phyloP scores from a whole-genome alignment of 1,140 invertebrate genomes.

The Oncopeltus fasciatus region DNA sequence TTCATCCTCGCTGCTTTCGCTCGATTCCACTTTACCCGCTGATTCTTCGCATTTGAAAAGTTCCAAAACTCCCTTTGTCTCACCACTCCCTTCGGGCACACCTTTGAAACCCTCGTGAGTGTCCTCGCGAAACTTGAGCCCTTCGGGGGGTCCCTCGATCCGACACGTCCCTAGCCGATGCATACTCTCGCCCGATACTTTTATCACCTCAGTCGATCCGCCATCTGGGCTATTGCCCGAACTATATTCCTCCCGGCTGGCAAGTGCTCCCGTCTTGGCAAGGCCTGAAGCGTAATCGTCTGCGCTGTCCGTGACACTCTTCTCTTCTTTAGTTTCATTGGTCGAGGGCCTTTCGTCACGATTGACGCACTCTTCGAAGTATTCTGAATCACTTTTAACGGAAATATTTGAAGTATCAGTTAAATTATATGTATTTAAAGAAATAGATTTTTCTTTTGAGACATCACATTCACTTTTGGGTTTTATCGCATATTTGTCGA shows the following conservation, averaged over 20 bases:
- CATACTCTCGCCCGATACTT: background rate
- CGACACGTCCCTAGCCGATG: background rate
- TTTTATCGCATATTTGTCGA: no score
- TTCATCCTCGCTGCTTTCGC: background rate
- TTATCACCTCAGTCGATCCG: background rate
- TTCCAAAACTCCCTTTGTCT: no score
- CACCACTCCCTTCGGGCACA: background rate
- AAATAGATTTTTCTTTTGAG: no score
- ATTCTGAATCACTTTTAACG: background rate
- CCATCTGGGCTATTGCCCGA: background rate
- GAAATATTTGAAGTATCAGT: no score
- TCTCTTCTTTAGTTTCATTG: slow-evolving; percentile 4
- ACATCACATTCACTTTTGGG: no score
- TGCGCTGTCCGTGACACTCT: background rate
- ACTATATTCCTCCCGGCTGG: slow-evolving; percentile 5
- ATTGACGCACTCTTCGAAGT: background rate
- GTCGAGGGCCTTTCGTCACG: background rate
- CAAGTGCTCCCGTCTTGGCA: background rate
- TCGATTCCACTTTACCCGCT: background rate
- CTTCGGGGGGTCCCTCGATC: background rate
- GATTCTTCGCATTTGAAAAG: no score
- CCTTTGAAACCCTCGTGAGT: no score
- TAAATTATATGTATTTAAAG: no score
- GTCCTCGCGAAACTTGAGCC: no score
- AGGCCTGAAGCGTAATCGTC: background rate